Evolutionary conservation across 2,797 vertebrate genomes (phyloP).

Genomic region (Manis javanica): DNA sequence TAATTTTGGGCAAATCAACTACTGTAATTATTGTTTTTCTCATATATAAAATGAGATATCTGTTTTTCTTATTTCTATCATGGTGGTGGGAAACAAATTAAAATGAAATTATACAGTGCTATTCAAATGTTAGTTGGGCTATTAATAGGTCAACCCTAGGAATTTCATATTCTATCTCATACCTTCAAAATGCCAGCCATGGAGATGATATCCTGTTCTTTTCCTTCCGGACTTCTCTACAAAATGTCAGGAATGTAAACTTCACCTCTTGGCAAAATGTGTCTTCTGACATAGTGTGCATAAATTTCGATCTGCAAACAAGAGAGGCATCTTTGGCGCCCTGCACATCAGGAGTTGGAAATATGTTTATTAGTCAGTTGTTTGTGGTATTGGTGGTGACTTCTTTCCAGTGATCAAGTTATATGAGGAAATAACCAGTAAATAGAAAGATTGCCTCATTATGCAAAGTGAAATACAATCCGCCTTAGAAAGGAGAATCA

Average conservation of each 20-base stretch:
- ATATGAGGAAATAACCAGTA: constrained; percentile 77
- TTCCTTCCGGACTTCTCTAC: constrained; percentile 32
- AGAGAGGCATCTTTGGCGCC: not conserved
- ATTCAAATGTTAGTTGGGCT: not conserved
- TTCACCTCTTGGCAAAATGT: not conserved
- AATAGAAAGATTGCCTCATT: constrained; percentile 80
- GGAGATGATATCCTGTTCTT: not conserved
- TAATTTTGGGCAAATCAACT: not conserved
- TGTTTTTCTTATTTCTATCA: not conserved
- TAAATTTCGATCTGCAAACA: not conserved
- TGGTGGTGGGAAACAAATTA: not conserved
- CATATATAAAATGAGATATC: not conserved
- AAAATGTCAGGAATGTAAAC: constrained; percentile 48
- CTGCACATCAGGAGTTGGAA: not conserved
- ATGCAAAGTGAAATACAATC: constrained; percentile 83
- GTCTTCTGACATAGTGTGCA: not conserved
- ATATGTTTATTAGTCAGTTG: constrained; percentile 39
- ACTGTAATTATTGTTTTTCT: constrained; percentile 11
- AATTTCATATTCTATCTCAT: not conserved
- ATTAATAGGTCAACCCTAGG: not conserved
- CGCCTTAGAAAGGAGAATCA: constrained; percentile 63
- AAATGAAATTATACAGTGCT: not conserved
- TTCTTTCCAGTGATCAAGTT: constrained; percentile 70
- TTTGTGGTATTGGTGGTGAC: constrained; percentile 58
- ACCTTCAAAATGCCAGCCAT: constrained; percentile 11